Percentiles rank a stretch among this genome's conserved stretches.
phyloP scores from a whole-genome alignment of 2,888 invertebrate species.

The Eumerus sabulonum region DNA sequence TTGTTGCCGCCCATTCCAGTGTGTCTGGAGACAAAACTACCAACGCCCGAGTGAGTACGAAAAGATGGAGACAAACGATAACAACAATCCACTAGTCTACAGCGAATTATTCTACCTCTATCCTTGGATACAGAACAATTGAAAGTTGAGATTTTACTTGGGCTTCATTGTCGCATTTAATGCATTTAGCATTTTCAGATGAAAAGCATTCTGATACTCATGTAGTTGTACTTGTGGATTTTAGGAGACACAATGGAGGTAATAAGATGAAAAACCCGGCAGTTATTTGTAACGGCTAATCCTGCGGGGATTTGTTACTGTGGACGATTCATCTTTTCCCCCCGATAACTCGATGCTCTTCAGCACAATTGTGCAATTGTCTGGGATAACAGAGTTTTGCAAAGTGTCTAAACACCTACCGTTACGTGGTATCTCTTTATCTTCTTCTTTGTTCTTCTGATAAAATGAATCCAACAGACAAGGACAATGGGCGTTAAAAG shows the following conservation, averaged over 20 bases:
- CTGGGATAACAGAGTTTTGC: too few species aligned
- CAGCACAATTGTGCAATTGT: too few species aligned
- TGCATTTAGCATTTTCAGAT: too few species aligned
- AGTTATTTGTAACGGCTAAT: slow-evolving; percentile 64
- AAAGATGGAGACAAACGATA: slow-evolving; percentile 54
- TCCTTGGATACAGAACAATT: slow-evolving; percentile 35
- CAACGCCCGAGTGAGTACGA: slow-evolving; percentile 16
- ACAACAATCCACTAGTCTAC: slow-evolving; percentile 28
- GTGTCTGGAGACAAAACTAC: slow-evolving; percentile 39
- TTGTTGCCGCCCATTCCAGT: too few species aligned
- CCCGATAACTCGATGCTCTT: too few species aligned
- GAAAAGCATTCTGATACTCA: too few species aligned
- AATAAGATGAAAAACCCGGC: slow-evolving; percentile 52
- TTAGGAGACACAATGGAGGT: slow-evolving; percentile 42
- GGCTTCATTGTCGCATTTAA: too few species aligned
- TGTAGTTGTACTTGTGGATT: too few species aligned
- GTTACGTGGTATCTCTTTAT: too few species aligned
- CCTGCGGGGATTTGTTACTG: slow-evolving; percentile 58
- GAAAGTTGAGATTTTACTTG: slow-evolving; percentile 55
- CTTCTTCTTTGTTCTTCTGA: not conserved
- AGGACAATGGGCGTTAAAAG: slow-evolving; percentile 38
- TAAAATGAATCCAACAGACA: slow-evolving; percentile 12
- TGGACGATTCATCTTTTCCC: slow-evolving; percentile 19
- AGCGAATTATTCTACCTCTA: slow-evolving; percentile 35
- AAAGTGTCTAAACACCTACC: too few species aligned